Evolutionary conservation across 2,113 vertebrate species (phyloP).

Genomic region (Alouatta palliata): DNA sequence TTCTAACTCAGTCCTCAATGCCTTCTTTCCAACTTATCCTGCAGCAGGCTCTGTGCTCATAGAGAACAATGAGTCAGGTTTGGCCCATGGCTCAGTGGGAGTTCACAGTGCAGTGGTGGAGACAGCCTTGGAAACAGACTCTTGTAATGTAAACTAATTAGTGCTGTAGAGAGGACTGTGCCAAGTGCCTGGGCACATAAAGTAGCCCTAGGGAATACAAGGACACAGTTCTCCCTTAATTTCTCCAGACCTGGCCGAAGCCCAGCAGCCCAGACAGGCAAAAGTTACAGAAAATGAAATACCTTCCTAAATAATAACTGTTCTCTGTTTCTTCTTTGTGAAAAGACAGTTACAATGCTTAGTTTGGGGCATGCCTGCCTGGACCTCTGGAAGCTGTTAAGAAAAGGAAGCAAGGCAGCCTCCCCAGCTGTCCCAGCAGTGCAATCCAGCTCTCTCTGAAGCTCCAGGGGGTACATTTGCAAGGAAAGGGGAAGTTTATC

Average conservation of each 20-base stretch:
- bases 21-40: background rate
- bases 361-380: background rate
- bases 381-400: background rate
- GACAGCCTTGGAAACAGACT: constrained; percentile 28
- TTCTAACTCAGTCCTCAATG: background rate
- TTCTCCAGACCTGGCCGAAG: constrained; percentile 1
- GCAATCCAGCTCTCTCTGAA: background rate
- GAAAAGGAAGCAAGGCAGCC: background rate
- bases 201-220: background rate
- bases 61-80: background rate
- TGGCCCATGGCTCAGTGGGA: background rate
- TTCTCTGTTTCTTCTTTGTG: background rate
- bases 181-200: background rate
- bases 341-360: background rate
- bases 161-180: background rate
- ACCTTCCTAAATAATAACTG: background rate
- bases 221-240: background rate
- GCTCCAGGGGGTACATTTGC: background rate
- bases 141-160: constrained; percentile 26
- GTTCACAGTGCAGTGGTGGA: background rate
- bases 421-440: background rate
- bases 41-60: background rate
- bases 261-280: background rate
- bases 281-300: background rate
- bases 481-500: background rate